Evolutionary conservation across 2,888 invertebrate species (phyloP), one percentile per base, ranked within the genome.

Genomic region (Hipparchia sbordonii): DNA sequence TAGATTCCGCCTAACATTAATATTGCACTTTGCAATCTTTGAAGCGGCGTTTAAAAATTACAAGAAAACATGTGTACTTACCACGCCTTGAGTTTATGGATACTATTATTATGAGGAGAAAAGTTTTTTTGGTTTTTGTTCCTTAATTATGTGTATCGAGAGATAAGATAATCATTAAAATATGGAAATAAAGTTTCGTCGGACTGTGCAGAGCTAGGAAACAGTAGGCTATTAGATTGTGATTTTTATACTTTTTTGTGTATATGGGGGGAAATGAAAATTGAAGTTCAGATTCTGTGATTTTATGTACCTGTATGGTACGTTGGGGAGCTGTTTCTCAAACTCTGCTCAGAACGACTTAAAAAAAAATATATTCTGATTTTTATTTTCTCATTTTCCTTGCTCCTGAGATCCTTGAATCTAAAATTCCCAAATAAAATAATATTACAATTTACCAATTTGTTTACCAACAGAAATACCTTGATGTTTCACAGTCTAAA

Each of bases 1-100:
- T 87, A 89, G 86, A 92, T 92, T 93, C 93, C 93, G 93, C 93
- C 93, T 93, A 93, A 89, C 89, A 90, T 91, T 91, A 90, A 90
- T 83, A 83, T 89, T 90, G 91, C 85, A 81, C 88, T 87, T 85
- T 91, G 92, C 92, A 90, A 87, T 92, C 89, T 90, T 85, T 92
- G 92, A 91, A 93, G 90, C 88, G 88, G 83, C 84, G 90, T 86
- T 69, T 83, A 70, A 74, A 82, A 82, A 79, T 83, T 86, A 85
- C 83, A 84, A 82, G 85, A 85, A 82, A 80, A 80, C 82, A 79
- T 85, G 86, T 90, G 91, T 92, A 92, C 92, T 91, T 92, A 92
- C 85, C 87, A 86, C 85, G 85, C 85, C 86, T 85, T 85, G 78
- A 78, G 79, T 87, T 80, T 85, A 86, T 86, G 91, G 92, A 91